Evolutionary conservation across 1,140 invertebrate genomes (phyloP), one percentile per base, ranked within the genome.

Genomic region (Campoletis sonorensis): DNA sequence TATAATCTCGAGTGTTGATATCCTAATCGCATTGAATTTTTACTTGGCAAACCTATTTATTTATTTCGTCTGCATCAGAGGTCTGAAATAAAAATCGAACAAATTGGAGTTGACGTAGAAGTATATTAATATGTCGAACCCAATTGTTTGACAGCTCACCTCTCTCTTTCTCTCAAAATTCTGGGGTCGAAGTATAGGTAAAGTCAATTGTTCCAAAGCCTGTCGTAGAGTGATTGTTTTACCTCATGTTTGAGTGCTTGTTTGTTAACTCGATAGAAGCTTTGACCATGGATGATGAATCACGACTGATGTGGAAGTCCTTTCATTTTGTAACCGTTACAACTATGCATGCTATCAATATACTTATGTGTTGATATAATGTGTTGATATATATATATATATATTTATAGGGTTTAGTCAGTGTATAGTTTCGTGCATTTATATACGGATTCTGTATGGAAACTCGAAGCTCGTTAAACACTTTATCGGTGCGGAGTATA

Each of bases 391-490:
- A n/a, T n/a, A 7, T 33, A 33, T 7, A 7, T 33, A 33, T 33
- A 33, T 27, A 67, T 30, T 4, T 15, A 27, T 27, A 4, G 23
- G 13, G 23, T 8, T 2, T 7, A 33, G 2, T 2, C 30, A 2
- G 61, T 13, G 23, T 67, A 67, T 27, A 67, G 13, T 67, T 58
- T 18, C 4, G 23, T 67, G 23, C 23, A 67, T 67, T n/a, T 26
- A 67, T 67, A 67, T 23, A 67, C 10, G 21, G 18, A 58, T 58
- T 18, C 18, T 67, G 61, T 23, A 27, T 2, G 23, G 61, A 67
- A 67, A 67, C 61, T 67, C 61, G 61, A 67, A 67, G 61, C 61
- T 67, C 61, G 61, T 67, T 67, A 67, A 67, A 67, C 61, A 67
- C 21, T 67, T 67, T 67, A 67, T 67, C 13, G 61, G 61, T 67